These are phyloP conservation scores for Sinella curviseta DNA, from an alignment of 1,140 invertebrate genomes.

Conservation along the genomic window DNA sequence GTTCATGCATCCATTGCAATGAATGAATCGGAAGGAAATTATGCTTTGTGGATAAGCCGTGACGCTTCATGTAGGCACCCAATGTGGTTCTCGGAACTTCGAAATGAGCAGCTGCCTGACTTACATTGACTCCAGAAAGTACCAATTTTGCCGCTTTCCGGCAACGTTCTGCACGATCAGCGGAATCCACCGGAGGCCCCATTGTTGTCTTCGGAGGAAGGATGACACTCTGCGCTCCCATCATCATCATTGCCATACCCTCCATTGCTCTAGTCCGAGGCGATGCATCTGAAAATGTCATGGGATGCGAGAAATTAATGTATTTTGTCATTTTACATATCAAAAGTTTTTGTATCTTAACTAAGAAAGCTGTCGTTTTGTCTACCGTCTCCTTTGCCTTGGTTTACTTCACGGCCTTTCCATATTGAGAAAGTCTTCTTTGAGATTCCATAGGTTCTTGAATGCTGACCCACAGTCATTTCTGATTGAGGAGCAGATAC, in stretches of 20 bases:
- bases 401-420: conserved; percentile 9
- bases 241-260: not conserved
- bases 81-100: conserved; percentile 48
- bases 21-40: conserved; percentile 35
- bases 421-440: conserved; percentile 41
- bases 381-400: not conserved
- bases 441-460: conserved; percentile 44
- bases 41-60: conserved; percentile 40
- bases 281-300: not conserved
- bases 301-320: not conserved
- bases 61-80: conserved; percentile 48
- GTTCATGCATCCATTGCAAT: conserved; percentile 14
- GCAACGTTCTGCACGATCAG: conserved; percentile 43
- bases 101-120: conserved; percentile 46
- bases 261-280: not conserved
- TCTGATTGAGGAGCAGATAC: conserved; percentile 35
- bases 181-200: conserved; percentile 27
- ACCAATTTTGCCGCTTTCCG: conserved; percentile 46
- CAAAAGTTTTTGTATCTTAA: too few species aligned
- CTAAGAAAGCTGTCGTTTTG: not conserved
- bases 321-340: too few species aligned
- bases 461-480: conserved; percentile 38
- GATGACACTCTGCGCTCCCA: not conserved
- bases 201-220: conserved; percentile 17
- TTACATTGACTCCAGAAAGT: conserved; percentile 46